phyloP scores from a whole-genome alignment of 2,888 invertebrate species.

The Drepanosiphum platanoidis region DNA sequence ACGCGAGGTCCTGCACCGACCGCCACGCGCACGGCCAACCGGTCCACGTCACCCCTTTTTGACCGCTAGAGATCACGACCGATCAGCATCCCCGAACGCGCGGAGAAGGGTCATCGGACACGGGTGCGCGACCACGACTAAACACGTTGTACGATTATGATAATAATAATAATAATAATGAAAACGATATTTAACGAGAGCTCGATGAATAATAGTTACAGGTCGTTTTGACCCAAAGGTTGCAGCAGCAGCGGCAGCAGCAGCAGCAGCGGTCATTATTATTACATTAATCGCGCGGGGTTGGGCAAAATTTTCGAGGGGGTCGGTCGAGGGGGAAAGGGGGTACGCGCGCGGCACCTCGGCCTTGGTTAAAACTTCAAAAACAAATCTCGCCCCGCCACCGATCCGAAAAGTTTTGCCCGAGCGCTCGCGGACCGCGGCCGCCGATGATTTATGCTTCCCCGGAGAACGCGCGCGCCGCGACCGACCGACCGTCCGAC shows the following conservation, averaged over 20 bases:
- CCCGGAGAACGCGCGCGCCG: conserved; percentile 32
- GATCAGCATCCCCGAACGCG: conserved; percentile 19
- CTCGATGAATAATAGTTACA: neutral
- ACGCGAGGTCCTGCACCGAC: neutral
- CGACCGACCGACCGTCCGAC: conserved; percentile 10
- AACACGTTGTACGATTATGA: neutral
- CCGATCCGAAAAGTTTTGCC: conserved; percentile 53
- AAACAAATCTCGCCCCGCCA: conserved; percentile 7
- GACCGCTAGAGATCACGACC: conserved; percentile 23
- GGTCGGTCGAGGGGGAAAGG: neutral
- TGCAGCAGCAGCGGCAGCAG: neutral
- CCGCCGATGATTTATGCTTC: conserved; percentile 56
- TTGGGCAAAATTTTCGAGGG: neutral
- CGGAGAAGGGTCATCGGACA: neutral
- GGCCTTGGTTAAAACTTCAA: conserved; percentile 38
- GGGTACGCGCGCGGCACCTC: neutral
- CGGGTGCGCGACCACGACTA: neutral
- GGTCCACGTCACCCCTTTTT: neutral
- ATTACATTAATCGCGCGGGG: neutral
- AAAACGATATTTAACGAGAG: neutral
- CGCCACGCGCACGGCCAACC: neutral
- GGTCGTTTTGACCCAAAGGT: conserved; percentile 1
- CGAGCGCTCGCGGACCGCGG: neutral
- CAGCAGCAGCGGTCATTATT: neutral
- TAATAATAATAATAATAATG: neutral